These are phyloP conservation scores for Elachura formosa DNA, from an alignment of 2,113 vertebrate species.

Conservation along the genomic window DNA sequence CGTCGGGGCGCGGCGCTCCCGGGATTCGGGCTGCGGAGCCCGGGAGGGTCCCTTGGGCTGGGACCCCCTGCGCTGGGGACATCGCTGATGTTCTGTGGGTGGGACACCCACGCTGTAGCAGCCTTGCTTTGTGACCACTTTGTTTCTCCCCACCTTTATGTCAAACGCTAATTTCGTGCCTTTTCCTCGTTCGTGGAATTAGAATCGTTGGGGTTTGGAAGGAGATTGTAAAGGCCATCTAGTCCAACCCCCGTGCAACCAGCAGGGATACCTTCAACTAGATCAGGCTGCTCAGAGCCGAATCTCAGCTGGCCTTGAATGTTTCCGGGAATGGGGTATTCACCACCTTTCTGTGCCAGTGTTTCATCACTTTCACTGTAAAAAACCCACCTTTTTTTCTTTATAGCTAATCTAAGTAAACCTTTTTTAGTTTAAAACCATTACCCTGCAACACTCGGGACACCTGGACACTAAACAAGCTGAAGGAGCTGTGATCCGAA, in stretches of 20 bases:
- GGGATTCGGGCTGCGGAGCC: not conserved
- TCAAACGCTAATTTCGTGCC: accelerated
- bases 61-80: not conserved
- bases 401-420: not conserved
- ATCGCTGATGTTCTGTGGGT: accelerated
- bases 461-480: not conserved
- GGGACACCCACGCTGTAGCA: not conserved
- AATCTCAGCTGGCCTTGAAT: not conserved
- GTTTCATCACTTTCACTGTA: not conserved
- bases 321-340: not conserved
- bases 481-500: not conserved
- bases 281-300: not conserved
- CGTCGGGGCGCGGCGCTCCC: not conserved
- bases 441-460: not conserved
- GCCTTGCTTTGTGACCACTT: not conserved
- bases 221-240: not conserved
- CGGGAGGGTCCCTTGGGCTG: accelerated
- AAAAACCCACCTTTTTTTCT: not conserved
- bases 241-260: not conserved
- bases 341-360: not conserved
- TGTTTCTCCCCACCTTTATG: not conserved
- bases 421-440: not conserved
- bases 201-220: not conserved
- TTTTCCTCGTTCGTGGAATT: accelerated
- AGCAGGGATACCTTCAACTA: not conserved